A percentile compares a stretch with the other conserved stretches of the same genome.
phyloP scores from a whole-genome alignment of 2,113 vertebrate species.

The Todiramphus saurophagus region DNA sequence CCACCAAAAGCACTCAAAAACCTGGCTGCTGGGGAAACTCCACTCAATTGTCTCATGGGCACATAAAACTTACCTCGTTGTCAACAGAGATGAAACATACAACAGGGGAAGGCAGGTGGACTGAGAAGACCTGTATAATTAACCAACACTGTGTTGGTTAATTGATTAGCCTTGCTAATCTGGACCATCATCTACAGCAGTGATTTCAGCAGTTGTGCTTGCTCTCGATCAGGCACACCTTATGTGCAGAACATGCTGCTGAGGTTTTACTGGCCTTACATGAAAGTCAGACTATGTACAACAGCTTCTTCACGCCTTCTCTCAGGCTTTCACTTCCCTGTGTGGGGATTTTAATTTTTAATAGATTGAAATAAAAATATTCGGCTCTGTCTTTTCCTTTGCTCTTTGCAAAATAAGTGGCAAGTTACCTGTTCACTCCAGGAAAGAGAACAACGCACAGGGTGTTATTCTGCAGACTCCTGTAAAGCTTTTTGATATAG shows the following conservation, averaged over 20 bases:
- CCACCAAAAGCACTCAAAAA: not conserved
- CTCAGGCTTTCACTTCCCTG: not conserved
- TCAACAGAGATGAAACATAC: not conserved
- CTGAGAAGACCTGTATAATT: not conserved
- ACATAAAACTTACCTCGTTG: not conserved
- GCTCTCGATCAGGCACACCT: not conserved
- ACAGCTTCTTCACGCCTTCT: not conserved
- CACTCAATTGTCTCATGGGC: not conserved
- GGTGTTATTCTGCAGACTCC: conserved; percentile 73
- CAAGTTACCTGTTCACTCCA: conserved; percentile 77
- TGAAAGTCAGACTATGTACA: not conserved
- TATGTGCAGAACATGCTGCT: not conserved
- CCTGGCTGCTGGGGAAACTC: not conserved
- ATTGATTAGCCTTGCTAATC: not conserved
- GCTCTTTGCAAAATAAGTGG: not conserved
- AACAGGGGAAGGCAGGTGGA: not conserved
- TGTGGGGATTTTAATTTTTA: not conserved
- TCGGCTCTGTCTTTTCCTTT: not conserved
- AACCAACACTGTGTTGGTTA: not conserved
- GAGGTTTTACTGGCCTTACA: not conserved
- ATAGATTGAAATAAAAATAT: not conserved
- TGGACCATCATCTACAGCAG: not conserved
- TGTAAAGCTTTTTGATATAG: conserved; percentile 79
- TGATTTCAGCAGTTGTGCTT: not conserved
- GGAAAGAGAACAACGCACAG: conserved; percentile 84